Evolutionary conservation across 2,113 vertebrate species (phyloP), one percentile per base, ranked within the genome.

Genomic region (Crotalus horridus): DNA sequence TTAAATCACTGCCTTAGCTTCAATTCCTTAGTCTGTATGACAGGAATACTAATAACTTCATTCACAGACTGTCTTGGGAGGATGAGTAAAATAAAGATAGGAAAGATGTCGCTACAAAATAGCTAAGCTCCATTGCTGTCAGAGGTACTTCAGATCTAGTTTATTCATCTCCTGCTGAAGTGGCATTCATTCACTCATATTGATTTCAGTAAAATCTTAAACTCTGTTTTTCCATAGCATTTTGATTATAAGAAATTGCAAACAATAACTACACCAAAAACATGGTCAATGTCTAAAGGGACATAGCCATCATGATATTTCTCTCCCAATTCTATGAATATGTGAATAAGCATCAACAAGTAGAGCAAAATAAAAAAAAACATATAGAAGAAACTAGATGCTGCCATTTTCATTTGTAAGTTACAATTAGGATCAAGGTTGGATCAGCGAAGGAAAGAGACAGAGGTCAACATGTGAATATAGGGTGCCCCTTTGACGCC

Each of bases 1-100:
- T 89, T 85, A 89, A 92, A 92, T 92, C 92, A 89, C 54, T 39
- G 39, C 58, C 88, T 92, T 46, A 9, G 23, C 24, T 92, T 92
- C 74, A 74, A 89, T 89, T 88, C 87, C 87, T 51, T 46, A 4
- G 74, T 92, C 87, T 81, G 21, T 74, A 92, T 53, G 61, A 92
- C 61, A 92, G 87, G 87, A 92, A 89, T 89, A 64, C 74, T 89
- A 89, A 92, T 92, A 89, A 55, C 46, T 43, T 89, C 13, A 23
- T 64, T 88, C 51, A 17, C 43, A 92, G 91, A 20, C 69, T 55
- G 39, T 51, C 51, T 74, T 92, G 26, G 26, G 61, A 55, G 53
- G 33, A 74, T 88, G 87, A 54, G 46, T 89, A 39, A 89, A 92
- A 89, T 74, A 46, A 81, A 92, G 87, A 64, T 55, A 43, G 91